phyloP scores from a whole-genome alignment of 2,113 vertebrate genomes.

The Lagopus muta region DNA sequence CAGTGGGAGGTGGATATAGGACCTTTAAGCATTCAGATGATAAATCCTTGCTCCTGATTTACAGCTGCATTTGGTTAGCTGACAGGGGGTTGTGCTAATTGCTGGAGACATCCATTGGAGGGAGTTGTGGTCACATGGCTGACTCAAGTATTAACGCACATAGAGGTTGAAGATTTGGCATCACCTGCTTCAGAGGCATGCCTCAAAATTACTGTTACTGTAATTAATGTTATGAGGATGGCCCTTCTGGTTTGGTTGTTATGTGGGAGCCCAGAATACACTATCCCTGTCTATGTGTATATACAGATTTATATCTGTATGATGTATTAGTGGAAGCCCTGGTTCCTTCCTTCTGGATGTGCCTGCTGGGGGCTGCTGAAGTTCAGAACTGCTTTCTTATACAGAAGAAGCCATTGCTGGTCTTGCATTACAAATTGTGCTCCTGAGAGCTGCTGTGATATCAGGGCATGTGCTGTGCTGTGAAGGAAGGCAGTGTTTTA shows the following conservation, averaged over 20 bases:
- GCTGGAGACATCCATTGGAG: conserved; percentile 49
- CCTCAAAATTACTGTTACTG: neutral
- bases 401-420: neutral
- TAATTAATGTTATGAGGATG: neutral
- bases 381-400: neutral
- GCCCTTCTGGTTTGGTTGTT: neutral
- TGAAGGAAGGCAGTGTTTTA: neutral
- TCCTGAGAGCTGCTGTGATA: neutral
- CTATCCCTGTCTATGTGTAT: rapidly evolving
- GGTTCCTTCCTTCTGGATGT: neutral
- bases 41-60: neutral
- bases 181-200: neutral
- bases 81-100: conserved; percentile 4
- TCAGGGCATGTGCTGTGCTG: neutral
- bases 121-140: conserved; percentile 34
- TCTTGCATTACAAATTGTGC: neutral
- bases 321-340: neutral
- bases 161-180: neutral
- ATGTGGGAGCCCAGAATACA: rapidly evolving
- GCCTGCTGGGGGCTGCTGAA: neutral
- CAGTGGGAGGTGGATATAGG: neutral
- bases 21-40: rapidly evolving
- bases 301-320: rapidly evolving
- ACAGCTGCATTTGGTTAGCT: neutral
- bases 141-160: neutral